These are phyloP conservation scores for Carassius auratus DNA, from an alignment of 2,113 vertebrate genomes.

Conservation along the genomic window DNA sequence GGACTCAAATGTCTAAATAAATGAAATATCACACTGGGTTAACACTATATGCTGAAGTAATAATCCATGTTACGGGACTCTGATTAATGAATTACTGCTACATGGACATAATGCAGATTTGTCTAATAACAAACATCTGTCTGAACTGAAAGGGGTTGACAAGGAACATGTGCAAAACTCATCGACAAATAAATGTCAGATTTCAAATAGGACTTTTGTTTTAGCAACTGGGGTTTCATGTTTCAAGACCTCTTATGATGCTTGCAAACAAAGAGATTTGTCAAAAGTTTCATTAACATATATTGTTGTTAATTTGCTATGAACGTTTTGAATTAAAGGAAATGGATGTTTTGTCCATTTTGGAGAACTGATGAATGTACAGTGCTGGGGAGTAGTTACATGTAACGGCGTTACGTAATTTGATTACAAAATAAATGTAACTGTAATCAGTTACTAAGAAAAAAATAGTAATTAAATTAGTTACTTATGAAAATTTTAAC, in stretches of 20 bases:
- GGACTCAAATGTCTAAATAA: constrained; percentile 25
- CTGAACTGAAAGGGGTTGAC: constrained; percentile 50
- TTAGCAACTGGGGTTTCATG: background rate
- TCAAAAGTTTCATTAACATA: background rate
- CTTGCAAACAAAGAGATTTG: background rate
- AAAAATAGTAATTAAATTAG: too few species aligned
- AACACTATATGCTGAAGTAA: constrained; percentile 40
- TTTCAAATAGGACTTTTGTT: constrained; percentile 58
- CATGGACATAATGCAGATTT: constrained; percentile 45
- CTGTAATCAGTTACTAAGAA: too few species aligned
- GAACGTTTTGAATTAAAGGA: background rate
- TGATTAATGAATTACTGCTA: constrained; percentile 40
- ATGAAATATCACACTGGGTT: constrained; percentile 53
- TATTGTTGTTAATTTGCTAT: background rate
- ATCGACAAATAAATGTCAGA: constrained; percentile 65
- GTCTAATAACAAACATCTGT: constrained; percentile 43
- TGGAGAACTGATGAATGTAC: background rate
- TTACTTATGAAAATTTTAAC: too few species aligned
- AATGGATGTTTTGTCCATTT: constrained; percentile 5
- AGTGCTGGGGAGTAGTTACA: too few species aligned
- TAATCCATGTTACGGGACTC: constrained; percentile 38
- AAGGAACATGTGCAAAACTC: constrained; percentile 49
- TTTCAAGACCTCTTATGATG: background rate
- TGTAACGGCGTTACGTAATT: too few species aligned
- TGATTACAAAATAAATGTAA: too few species aligned